A percentile compares a stretch with the other conserved stretches of the same genome.
Evolutionary conservation across 2,888 invertebrate genomes (phyloP).

Genomic region (Parnassius glacialis): DNA sequence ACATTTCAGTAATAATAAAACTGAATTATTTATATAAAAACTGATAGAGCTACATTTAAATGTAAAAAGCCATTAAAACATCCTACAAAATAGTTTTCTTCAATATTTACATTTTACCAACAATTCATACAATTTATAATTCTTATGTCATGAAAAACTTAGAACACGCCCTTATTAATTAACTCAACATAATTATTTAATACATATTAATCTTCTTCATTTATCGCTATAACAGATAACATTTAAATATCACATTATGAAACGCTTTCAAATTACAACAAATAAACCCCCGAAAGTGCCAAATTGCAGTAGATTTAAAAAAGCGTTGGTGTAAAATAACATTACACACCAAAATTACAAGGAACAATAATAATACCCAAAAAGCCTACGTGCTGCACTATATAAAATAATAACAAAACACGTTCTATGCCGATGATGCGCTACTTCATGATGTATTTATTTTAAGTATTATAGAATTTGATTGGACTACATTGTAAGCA

Average conservation of each 20-base stretch:
- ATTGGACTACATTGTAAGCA: background rate
- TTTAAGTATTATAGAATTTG: background rate
- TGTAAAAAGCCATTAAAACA: background rate
- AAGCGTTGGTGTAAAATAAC: conserved; percentile 13
- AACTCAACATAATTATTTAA: conserved; percentile 58
- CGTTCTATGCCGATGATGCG: background rate
- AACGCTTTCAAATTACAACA: conserved; percentile 63
- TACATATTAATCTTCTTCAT: conserved; percentile 48
- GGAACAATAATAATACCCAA: conserved; percentile 44
- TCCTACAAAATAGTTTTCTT: background rate
- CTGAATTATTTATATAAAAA: background rate
- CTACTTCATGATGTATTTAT: background rate
- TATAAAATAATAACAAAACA: background rate
- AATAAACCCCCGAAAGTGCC: conserved; percentile 64
- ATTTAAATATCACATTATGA: conserved; percentile 78
- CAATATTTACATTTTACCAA: background rate
- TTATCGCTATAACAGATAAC: conserved; percentile 77
- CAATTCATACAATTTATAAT: conserved; percentile 2
- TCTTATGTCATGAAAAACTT: conserved; percentile 67
- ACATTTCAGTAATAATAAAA: background rate
- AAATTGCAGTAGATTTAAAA: conserved; percentile 52
- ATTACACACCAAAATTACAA: conserved; percentile 45
- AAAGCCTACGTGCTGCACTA: conserved; percentile 6
- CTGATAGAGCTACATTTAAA: background rate
- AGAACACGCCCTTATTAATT: conserved; percentile 55